phyloP scores from a whole-genome alignment of 2,113 vertebrate species.

The Gymnobelideus leadbeateri region DNA sequence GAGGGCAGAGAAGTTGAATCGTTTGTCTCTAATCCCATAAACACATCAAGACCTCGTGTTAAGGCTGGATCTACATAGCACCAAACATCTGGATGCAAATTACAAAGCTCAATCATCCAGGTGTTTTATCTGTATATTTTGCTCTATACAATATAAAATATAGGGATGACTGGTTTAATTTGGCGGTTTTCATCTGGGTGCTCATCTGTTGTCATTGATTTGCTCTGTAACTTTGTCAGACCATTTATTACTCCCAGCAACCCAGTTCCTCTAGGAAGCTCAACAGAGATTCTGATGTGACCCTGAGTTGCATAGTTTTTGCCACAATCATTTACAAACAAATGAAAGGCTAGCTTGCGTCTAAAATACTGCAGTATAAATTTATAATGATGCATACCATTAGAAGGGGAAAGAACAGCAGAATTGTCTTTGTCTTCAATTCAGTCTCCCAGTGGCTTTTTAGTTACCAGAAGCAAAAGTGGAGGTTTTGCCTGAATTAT shows the following conservation, averaged over 20 bases:
- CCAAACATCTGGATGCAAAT: conserved; percentile 33
- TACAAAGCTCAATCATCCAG: conserved; percentile 14
- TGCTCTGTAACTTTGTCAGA: background rate
- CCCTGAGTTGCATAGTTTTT: background rate
- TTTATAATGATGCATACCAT: conserved; percentile 48
- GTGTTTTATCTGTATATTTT: background rate
- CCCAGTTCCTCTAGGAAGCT: background rate
- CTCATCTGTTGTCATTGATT: background rate
- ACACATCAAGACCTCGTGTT: background rate
- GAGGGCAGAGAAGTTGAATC: background rate
- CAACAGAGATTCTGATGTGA: background rate
- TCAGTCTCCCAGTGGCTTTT: conserved; percentile 56
- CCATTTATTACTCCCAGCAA: background rate
- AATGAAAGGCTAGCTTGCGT: conserved; percentile 19
- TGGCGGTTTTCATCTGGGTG: background rate
- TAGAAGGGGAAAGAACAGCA: conserved; percentile 36
- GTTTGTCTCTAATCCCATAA: background rate
- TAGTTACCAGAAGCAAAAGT: conserved; percentile 55
- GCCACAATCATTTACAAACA: conserved; percentile 10
- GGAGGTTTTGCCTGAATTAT: conserved; percentile 69
- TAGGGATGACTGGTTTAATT: background rate
- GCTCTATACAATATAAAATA: conserved; percentile 34
- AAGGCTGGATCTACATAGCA: conserved; percentile 2
- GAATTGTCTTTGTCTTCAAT: conserved; percentile 50
- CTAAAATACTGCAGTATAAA: conserved; percentile 47